phyloP scores from a whole-genome alignment of 2,888 invertebrate species.

The Lissocephala sabroskyi region DNA sequence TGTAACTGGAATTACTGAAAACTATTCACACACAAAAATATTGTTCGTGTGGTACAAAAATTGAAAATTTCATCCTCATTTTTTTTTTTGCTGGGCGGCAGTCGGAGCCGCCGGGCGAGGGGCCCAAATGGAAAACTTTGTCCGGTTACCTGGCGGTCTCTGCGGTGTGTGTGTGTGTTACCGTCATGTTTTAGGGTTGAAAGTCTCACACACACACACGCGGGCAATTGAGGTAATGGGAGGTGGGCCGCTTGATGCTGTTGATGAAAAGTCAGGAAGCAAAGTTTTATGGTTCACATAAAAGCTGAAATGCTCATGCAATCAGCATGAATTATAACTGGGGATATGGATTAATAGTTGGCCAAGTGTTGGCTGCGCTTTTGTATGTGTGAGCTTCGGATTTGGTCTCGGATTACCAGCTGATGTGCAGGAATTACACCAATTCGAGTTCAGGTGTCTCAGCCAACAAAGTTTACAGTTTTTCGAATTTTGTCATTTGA shows the following conservation, averaged over 20 bases:
- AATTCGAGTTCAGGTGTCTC: no score
- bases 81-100: constrained; percentile 19
- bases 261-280: constrained; percentile 63
- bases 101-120: constrained; percentile 12
- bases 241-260: constrained; percentile 2
- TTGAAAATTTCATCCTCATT: constrained; percentile 37
- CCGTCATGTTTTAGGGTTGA: no score
- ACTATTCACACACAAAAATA: constrained; percentile 50
- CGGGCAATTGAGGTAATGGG: background rate
- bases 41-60: constrained; percentile 34
- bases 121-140: constrained; percentile 28
- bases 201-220: constrained; percentile 29
- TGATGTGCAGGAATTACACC: no score
- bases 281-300: constrained; percentile 65
- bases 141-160: constrained; percentile 17
- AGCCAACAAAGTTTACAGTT: no score
- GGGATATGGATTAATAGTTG: constrained; percentile 63
- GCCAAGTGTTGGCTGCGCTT: constrained; percentile 25
- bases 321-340: constrained; percentile 66
- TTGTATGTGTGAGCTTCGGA: constrained; percentile 5
- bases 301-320: constrained; percentile 64
- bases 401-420: background rate
- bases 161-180: no score
- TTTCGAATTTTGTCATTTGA: no score
- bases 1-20: constrained; percentile 62